These are phyloP conservation scores for Grallaria varia DNA, from an alignment of 2,113 vertebrate species.

Conservation along the genomic window DNA sequence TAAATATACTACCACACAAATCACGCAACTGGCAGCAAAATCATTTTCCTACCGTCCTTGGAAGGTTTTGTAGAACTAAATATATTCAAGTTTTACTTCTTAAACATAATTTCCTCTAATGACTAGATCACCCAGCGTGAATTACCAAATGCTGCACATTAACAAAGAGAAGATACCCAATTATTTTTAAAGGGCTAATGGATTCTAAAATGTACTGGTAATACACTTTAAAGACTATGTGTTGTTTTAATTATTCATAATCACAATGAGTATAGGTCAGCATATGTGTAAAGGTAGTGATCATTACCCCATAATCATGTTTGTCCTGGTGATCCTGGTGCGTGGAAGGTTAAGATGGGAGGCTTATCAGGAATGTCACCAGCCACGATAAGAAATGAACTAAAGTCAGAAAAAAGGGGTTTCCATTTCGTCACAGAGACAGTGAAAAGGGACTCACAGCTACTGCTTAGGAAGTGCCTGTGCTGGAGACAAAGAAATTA, in stretches of 20 bases:
- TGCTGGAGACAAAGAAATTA: not conserved
- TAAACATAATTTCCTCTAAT: conserved; percentile 25
- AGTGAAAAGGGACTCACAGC: not conserved
- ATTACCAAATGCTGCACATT: conserved; percentile 15
- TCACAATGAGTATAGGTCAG: not conserved
- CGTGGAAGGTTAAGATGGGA: not conserved
- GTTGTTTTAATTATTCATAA: not conserved
- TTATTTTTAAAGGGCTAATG: conserved; percentile 21
- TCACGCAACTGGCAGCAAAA: not conserved
- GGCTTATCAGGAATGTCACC: not conserved
- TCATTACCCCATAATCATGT: not conserved
- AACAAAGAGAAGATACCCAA: not conserved
- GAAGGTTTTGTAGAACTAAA: not conserved
- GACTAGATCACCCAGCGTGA: not conserved
- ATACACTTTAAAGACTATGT: not conserved
- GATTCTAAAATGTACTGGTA: not conserved
- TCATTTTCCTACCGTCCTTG: not conserved
- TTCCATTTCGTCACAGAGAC: not conserved
- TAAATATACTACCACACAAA: not conserved
- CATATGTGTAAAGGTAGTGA: not conserved
- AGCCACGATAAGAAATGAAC: rapidly evolving
- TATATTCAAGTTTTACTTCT: not conserved
- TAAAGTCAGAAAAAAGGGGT: not conserved
- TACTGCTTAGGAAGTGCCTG: not conserved
- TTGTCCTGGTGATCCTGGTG: not conserved